phyloP scores from a whole-genome alignment of 2,797 vertebrate genomes.

The Triplophysa yarkandensis region DNA sequence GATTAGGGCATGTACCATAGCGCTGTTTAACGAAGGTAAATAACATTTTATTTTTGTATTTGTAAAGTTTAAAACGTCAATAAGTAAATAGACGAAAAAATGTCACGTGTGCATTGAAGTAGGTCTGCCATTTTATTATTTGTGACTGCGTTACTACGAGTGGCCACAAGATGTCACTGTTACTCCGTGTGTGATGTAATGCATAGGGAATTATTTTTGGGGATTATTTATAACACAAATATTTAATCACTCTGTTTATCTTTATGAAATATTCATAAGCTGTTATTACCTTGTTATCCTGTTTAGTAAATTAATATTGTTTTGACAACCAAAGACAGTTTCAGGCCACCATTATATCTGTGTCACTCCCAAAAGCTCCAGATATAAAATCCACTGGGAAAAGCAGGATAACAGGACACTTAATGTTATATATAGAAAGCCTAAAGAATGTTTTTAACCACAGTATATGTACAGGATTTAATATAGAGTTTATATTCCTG shows the following conservation, averaged over 20 bases:
- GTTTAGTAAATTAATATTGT: background rate
- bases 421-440: background rate
- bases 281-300: background rate
- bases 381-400: background rate
- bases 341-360: constrained; percentile 23
- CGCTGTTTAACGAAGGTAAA: background rate
- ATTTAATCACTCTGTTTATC: background rate
- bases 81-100: background rate
- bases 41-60: background rate
- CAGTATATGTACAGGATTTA: no score
- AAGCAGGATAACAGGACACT: background rate
- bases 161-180: background rate
- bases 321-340: constrained; percentile 32
- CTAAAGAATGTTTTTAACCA: background rate
- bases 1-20: background rate
- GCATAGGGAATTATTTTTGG: background rate
- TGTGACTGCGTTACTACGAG: no score
- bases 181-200: background rate
- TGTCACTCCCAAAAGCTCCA: background rate
- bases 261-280: background rate
- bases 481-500: no score
- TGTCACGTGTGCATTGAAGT: background rate
- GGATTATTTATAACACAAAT: background rate
- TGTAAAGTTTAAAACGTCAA: background rate
- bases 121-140: background rate